phyloP scores from a whole-genome alignment of 2,888 invertebrate genomes.

The Leptinotarsa juncta region DNA sequence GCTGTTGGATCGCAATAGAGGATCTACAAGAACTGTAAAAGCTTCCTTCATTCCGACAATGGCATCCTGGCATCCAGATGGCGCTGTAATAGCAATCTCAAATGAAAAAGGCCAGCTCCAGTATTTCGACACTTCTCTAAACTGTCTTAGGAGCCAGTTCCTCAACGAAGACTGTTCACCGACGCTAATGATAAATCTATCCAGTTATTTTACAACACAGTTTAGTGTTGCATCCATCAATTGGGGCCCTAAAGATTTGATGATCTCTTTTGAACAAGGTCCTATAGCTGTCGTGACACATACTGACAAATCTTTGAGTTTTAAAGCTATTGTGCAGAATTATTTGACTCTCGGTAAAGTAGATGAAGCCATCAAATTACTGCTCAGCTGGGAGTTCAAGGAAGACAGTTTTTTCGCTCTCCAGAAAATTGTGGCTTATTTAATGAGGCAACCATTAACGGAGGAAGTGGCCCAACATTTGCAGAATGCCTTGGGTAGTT shows the following conservation, averaged over 20 bases:
- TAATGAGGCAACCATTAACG: constrained; percentile 71
- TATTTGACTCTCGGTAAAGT: constrained; percentile 74
- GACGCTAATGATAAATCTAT: constrained; percentile 74
- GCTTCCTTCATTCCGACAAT: constrained; percentile 83
- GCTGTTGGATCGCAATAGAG: constrained; percentile 80
- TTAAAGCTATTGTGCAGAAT: constrained; percentile 62
- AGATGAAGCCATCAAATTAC: constrained; percentile 77
- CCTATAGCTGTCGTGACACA: constrained; percentile 67
- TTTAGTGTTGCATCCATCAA: constrained; percentile 58
- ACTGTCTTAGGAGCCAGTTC: constrained; percentile 75
- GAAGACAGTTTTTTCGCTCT: constrained; percentile 80
- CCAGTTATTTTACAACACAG: constrained; percentile 68
- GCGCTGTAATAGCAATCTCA: constrained; percentile 75
- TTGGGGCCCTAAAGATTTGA: constrained; percentile 64
- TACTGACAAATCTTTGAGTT: constrained; percentile 55
- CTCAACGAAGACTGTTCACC: constrained; percentile 75
- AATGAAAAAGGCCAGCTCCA: constrained; percentile 81
- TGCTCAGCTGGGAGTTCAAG: constrained; percentile 78
- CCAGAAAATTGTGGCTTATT: constrained; percentile 77
- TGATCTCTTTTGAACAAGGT: constrained; percentile 73
- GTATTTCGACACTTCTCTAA: constrained; percentile 79
- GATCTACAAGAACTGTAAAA: constrained; percentile 80
- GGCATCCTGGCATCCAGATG: constrained; percentile 79
- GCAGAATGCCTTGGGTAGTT: constrained; percentile 84
- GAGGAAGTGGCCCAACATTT: constrained; percentile 74